Evolutionary conservation across 2,797 vertebrate genomes (phyloP).

Genomic region (Epinephelus awoara): DNA sequence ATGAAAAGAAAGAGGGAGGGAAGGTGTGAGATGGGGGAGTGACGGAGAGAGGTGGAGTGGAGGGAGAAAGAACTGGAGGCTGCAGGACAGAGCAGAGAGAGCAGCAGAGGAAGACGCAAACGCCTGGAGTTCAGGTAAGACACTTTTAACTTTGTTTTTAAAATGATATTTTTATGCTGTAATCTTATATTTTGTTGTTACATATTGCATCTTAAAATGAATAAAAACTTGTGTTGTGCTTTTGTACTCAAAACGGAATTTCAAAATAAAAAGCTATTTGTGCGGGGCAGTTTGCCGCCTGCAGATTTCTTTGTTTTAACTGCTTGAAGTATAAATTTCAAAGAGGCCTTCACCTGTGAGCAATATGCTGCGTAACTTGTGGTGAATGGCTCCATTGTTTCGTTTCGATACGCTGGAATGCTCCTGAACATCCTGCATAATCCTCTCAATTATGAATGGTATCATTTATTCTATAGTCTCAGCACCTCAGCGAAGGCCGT

Average conservation of each 20-base stretch:
- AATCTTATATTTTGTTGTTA: no score
- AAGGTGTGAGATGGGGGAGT: conserved; percentile 48
- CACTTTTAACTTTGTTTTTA: not conserved
- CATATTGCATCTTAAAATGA: not conserved
- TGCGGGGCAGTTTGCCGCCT: not conserved
- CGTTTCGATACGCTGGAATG: conserved; percentile 45
- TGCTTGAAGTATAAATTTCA: conserved; percentile 21
- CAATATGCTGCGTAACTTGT: not conserved
- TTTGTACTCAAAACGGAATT: not conserved
- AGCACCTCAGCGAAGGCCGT: conserved; percentile 53
- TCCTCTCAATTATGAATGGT: conserved; percentile 79
- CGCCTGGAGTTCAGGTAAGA: conserved; percentile 70
- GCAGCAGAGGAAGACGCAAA: conserved; percentile 38
- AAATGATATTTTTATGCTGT: not conserved
- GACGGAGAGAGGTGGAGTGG: conserved; percentile 36
- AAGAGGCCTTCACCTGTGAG: conserved; percentile 29
- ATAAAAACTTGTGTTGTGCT: not conserved
- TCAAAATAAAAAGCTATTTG: not conserved
- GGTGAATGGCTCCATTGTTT: conserved; percentile 60
- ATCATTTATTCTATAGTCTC: conserved; percentile 74
- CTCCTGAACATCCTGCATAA: conserved; percentile 62
- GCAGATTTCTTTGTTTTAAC: conserved; percentile 6
- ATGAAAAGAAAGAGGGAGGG: conserved; percentile 42
- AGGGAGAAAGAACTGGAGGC: conserved; percentile 31
- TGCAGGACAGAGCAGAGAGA: conserved; percentile 53